Percentiles rank a stretch among this genome's conserved stretches.
Conservation (phyloP, 2,113 vertebrate species). For the Girardinichthys multiradiatus region DNA sequence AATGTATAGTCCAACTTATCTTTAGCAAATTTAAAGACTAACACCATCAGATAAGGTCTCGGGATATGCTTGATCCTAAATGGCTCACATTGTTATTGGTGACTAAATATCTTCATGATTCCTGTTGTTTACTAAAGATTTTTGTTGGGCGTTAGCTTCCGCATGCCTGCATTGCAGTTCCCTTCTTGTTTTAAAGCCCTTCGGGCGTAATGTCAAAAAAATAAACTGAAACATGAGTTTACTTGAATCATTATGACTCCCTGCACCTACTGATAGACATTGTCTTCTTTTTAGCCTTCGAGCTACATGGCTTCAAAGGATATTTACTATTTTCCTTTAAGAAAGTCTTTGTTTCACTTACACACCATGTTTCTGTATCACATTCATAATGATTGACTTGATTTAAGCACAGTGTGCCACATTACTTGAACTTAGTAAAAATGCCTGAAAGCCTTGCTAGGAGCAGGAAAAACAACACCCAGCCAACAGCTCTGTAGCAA, state of each 20-base stretch:
- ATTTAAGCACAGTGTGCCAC: neutral
- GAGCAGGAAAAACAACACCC: neutral
- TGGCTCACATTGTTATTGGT: neutral
- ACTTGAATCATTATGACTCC: neutral
- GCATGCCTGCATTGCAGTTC: neutral
- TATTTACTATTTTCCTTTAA: neutral
- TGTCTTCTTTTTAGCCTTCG: neutral
- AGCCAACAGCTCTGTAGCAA: constrained; percentile 11
- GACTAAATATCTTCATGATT: neutral
- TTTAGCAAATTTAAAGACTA: no score
- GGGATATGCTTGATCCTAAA: no score
- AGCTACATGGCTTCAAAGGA: neutral
- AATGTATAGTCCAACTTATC: no score
- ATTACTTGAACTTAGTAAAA: constrained; percentile 5
- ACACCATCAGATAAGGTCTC: no score
- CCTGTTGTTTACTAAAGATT: no score
- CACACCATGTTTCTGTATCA: neutral
- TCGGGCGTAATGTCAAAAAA: no score
- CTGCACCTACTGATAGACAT: no score
- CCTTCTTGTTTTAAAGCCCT: no score
- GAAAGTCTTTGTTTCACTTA: neutral
- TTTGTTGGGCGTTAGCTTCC: neutral
- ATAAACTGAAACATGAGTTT: neutral
- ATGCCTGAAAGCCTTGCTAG: neutral
- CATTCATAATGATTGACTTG: neutral